These are phyloP conservation scores for Enteromius anoplus DNA, from an alignment of 2,797 vertebrate genomes.

Conservation along the genomic window DNA sequence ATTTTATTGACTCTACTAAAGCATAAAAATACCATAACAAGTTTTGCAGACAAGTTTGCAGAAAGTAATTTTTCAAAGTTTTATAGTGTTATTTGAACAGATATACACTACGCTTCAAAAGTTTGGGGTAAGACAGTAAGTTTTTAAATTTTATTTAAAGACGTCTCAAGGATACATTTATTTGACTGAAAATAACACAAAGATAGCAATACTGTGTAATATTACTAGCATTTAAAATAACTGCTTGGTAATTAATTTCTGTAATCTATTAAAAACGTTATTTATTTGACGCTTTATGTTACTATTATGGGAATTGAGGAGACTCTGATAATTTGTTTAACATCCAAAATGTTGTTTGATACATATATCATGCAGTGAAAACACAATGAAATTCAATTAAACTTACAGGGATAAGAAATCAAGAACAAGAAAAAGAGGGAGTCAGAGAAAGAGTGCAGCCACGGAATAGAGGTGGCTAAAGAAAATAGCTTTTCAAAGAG, in stretches of 20 bases:
- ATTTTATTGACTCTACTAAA: too few relatives aligned
- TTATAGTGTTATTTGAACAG: not conserved
- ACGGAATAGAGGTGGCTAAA: conserved; percentile 38
- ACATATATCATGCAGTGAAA: not conserved
- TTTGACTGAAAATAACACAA: not conserved
- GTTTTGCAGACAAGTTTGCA: too few relatives aligned
- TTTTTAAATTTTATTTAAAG: not conserved
- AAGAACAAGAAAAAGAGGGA: not conserved
- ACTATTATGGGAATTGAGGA: not conserved
- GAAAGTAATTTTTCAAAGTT: not conserved
- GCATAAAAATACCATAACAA: too few relatives aligned
- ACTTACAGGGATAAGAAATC: not conserved
- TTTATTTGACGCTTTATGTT: not conserved
- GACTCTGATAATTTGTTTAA: not conserved
- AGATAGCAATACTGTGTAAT: not conserved
- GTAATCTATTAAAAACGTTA: not conserved
- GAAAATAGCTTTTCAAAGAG: conserved; percentile 53
- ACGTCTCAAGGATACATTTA: not conserved
- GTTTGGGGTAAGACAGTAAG: not conserved
- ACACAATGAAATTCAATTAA: not conserved
- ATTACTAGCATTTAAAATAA: not conserved
- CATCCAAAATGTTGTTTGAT: not conserved
- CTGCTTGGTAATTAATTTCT: not conserved
- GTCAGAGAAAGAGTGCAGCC: conserved; percentile 43
- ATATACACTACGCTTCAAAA: not conserved